Percentiles rank a stretch among this genome's conserved stretches.
Conservation (phyloP, 1,140 invertebrate species). For the Drosophila equinoxialis region DNA sequence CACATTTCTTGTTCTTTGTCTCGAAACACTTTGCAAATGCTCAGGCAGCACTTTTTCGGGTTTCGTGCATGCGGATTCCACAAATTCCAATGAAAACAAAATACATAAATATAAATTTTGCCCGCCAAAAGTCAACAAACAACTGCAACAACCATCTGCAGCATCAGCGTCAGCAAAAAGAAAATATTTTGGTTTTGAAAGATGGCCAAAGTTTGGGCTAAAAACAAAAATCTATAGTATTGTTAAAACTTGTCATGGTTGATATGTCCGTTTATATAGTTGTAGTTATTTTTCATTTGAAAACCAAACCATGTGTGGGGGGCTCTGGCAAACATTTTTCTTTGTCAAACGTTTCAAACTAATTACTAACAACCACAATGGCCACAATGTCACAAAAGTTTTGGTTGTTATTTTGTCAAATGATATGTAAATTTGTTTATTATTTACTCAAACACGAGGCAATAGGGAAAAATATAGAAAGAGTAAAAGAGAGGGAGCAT, state of each 20-base stretch:
- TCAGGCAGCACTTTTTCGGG: background rate
- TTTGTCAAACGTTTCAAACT: conserved; percentile 47
- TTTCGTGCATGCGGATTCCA: conserved; percentile 19
- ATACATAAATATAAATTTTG: conserved; percentile 42
- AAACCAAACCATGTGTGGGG: no score
- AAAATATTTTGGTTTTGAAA: conserved; percentile 21
- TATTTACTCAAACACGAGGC: conserved; percentile 59
- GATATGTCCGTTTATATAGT: background rate
- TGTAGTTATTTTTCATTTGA: conserved; percentile 4
- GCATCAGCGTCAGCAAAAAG: background rate
- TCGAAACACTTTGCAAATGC: background rate
- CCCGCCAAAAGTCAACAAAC: conserved; percentile 68
- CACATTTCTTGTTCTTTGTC: no score
- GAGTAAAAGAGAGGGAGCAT: conserved; percentile 13
- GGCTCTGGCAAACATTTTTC: conserved; percentile 41
- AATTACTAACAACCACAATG: conserved; percentile 53
- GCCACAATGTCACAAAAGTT: conserved; percentile 69
- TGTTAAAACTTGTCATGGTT: conserved; percentile 1
- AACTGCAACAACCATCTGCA: conserved; percentile 20
- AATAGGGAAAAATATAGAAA: conserved; percentile 33
- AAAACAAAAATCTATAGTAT: background rate
- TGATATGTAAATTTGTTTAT: conserved; percentile 79
- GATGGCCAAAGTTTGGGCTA: background rate
- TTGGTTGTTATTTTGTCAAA: conserved; percentile 52
- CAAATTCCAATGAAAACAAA: conserved; percentile 42